A percentile compares a stretch with the other conserved stretches of the same genome.
Conservation (phyloP, 2,888 invertebrate genomes). For the Chymomyza amoena region DNA sequence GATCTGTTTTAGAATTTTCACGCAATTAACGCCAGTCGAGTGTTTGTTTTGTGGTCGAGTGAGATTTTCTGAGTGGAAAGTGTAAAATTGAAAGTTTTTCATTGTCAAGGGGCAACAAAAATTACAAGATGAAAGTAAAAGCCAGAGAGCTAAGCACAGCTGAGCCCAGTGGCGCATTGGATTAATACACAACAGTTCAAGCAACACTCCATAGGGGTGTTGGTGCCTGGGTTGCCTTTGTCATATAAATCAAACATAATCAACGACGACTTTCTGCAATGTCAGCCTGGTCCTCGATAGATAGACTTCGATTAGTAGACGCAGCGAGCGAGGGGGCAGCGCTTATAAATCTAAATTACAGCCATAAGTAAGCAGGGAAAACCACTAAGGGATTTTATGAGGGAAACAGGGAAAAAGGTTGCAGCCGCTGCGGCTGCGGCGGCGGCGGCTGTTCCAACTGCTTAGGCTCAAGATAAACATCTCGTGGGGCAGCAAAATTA, state of each 20-base stretch:
- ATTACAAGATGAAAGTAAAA: too few species aligned
- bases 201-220: not conserved
- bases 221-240: slow-evolving; percentile 40
- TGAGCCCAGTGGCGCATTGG: slow-evolving; percentile 42
- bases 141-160: not conserved
- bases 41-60: slow-evolving; percentile 8
- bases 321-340: not conserved
- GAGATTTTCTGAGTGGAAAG: not conserved
- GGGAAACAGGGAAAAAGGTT: slow-evolving; percentile 30
- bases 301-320: slow-evolving; percentile 22
- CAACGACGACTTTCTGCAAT: slow-evolving; percentile 49
- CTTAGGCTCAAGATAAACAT: slow-evolving; percentile 49
- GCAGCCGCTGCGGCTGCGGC: not conserved
- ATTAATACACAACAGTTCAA: slow-evolving; percentile 42
- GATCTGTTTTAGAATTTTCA: slow-evolving; percentile 49
- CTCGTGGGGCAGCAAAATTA: slow-evolving; percentile 20
- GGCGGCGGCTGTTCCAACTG: slow-evolving; percentile 1
- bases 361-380: slow-evolving; percentile 23
- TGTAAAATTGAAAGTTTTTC: slow-evolving; percentile 14
- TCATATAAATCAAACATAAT: slow-evolving; percentile 72
- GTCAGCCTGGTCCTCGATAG: slow-evolving; percentile 41
- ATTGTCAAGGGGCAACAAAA: slow-evolving; percentile 1
- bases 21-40: slow-evolving; percentile 53
- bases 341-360: slow-evolving; percentile 67
- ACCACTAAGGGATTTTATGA: slow-evolving; percentile 58